Conservation (phyloP, 2,888 invertebrate genomes). For the Ditylenchus weischeri region DNA sequence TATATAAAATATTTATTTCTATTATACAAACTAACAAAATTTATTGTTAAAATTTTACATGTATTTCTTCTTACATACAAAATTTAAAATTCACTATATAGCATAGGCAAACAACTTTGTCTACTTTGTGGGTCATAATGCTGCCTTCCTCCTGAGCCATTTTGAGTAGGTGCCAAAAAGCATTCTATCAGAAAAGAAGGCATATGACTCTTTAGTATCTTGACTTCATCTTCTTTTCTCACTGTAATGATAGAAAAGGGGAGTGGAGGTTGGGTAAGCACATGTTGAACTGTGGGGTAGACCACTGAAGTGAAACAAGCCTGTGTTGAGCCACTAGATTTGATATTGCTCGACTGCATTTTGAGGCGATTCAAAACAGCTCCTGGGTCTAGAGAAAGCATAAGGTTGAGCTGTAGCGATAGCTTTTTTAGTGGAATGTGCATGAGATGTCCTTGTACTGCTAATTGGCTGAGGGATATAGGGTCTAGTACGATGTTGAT, state of each 20-base stretch:
- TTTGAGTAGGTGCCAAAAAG: conserved; percentile 11
- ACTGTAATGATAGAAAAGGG: conserved; percentile 11
- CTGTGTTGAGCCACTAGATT: neutral
- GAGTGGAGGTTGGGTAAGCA: conserved; percentile 7
- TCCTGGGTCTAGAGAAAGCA: conserved; percentile 8
- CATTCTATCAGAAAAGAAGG: conserved; percentile 18
- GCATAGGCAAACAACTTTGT: conserved; percentile 16
- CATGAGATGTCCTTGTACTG: conserved; percentile 2
- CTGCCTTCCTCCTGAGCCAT: neutral
- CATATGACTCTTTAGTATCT: neutral
- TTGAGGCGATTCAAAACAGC: conserved; percentile 9
- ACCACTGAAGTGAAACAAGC: conserved; percentile 8
- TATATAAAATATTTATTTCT: no score
- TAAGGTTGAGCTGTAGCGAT: neutral
- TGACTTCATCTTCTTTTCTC: conserved; percentile 7
- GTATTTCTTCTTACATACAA: no score
- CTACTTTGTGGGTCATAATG: conserved; percentile 6
- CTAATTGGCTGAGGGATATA: neutral
- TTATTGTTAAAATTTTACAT: no score
- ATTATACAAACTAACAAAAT: no score
- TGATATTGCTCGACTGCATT: neutral
- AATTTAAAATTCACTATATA: conserved; percentile 2
- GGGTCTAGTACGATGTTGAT: conserved; percentile 8
- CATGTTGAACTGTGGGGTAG: conserved; percentile 16
- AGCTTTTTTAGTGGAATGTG: conserved; percentile 1